Percentiles rank a stretch among this genome's conserved stretches.
Conservation (phyloP, 2,797 vertebrate genomes). For the Malacoctenus gilli region DNA sequence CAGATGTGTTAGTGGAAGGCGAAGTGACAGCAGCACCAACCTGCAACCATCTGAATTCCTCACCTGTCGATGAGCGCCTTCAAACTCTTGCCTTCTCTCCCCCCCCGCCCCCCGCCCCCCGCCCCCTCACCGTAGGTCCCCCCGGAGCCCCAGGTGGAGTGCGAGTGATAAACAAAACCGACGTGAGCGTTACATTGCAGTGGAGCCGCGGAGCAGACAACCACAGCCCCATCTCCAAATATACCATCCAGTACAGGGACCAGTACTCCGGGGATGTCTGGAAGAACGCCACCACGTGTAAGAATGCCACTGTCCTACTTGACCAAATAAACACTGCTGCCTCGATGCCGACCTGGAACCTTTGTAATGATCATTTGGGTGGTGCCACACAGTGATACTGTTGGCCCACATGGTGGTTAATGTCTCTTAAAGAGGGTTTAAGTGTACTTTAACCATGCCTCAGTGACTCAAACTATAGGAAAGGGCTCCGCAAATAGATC, state of each 20-base stretch:
- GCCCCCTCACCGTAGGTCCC: constrained; percentile 86
- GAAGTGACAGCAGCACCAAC: neutral
- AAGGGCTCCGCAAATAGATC: constrained; percentile 28
- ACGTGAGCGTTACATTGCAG: constrained; percentile 85
- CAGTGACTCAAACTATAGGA: constrained; percentile 30
- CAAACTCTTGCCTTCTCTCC: neutral
- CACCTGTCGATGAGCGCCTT: constrained; percentile 13
- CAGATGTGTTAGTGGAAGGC: constrained; percentile 4
- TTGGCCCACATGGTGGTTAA: constrained; percentile 29
- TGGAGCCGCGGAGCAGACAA: constrained; percentile 97
- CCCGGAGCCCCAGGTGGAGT: constrained; percentile 94
- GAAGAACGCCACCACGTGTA: constrained; percentile 93
- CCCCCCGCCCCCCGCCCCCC: constrained; percentile 2
- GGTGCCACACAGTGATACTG: constrained; percentile 33
- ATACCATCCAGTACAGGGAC: constrained; percentile 89
- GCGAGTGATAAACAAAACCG: constrained; percentile 84
- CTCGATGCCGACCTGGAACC: constrained; percentile 25
- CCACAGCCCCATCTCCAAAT: constrained; percentile 96
- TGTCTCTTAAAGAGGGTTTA: constrained; percentile 33
- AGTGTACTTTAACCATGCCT: constrained; percentile 30
- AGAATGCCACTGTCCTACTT: constrained; percentile 43
- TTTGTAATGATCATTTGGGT: constrained; percentile 28
- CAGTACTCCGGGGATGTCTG: constrained; percentile 83
- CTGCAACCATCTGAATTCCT: constrained; percentile 1
- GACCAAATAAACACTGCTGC: constrained; percentile 46